Conservation (phyloP, 2,888 invertebrate species). For the Labia minor region DNA sequence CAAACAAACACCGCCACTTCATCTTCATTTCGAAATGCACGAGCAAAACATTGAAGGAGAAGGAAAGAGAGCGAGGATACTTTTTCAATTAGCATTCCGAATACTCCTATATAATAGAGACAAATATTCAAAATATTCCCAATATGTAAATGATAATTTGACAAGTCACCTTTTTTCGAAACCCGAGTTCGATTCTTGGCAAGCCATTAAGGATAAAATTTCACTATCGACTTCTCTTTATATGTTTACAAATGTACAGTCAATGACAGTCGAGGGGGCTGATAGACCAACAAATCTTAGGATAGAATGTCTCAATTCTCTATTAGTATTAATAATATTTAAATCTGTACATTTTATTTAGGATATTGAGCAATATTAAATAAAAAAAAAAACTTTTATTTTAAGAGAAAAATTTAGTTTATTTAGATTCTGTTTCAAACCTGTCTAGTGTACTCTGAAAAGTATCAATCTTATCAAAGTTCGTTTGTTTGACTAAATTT, state of each 20-base stretch:
- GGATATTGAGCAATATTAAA: too few relatives aligned
- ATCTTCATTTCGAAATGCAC: conserved; percentile 5
- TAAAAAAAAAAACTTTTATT: too few relatives aligned
- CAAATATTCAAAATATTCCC: conserved; percentile 4
- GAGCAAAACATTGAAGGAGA: not conserved
- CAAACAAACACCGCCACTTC: conserved; percentile 1
- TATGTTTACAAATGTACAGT: not conserved
- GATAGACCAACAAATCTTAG: too few relatives aligned
- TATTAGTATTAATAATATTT: too few relatives aligned
- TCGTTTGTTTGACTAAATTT: too few relatives aligned
- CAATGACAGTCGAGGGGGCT: not conserved
- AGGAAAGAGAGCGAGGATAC: not conserved
- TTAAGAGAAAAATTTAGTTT: too few relatives aligned
- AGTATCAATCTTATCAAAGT: too few relatives aligned
- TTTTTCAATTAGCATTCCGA: not conserved
- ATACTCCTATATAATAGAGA: not conserved
- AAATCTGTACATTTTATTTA: too few relatives aligned
- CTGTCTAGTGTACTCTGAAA: too few relatives aligned
- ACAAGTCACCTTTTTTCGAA: conserved; percentile 5
- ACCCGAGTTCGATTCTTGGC: conserved; percentile 1
- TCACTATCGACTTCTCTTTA: conserved; percentile 2
- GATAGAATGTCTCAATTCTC: too few relatives aligned
- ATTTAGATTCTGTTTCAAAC: too few relatives aligned
- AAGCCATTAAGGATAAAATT: conserved; percentile 13
- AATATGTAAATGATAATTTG: conserved; percentile 9